phyloP scores from a whole-genome alignment of 2,888 invertebrate genomes.

The Punctoribates punctum region DNA sequence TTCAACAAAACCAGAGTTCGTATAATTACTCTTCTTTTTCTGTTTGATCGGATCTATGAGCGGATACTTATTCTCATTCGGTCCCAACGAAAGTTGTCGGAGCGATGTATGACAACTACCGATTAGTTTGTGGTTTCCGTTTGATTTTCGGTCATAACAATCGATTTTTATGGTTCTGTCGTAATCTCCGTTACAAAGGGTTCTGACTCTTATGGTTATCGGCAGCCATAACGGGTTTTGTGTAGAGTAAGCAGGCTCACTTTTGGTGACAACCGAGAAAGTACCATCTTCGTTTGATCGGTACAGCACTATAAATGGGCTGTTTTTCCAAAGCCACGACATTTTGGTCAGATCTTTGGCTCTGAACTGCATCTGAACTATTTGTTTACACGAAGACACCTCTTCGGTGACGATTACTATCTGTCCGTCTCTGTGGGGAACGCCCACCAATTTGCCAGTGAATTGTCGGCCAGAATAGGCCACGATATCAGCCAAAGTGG shows the following conservation, averaged over 20 bases:
- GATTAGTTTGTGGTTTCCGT: slow-evolving; percentile 38
- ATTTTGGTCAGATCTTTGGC: background rate
- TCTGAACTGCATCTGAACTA: slow-evolving; percentile 23
- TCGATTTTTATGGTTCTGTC: slow-evolving; percentile 58
- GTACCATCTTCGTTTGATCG: slow-evolving; percentile 56
- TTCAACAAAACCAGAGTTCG: slow-evolving; percentile 49
- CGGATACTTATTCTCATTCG: slow-evolving; percentile 3
- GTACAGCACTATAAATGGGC: slow-evolving; percentile 21
- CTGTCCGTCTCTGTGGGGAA: slow-evolving; percentile 22
- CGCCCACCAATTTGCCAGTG: slow-evolving; percentile 44
- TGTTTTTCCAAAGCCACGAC: background rate
- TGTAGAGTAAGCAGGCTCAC: slow-evolving; percentile 59
- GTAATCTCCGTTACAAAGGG: slow-evolving; percentile 59
- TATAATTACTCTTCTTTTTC: background rate
- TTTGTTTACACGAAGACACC: slow-evolving; percentile 46
- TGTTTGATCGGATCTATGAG: background rate
- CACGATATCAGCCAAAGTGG: slow-evolving; percentile 60
- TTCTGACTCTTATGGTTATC: slow-evolving; percentile 55
- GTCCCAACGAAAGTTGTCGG: background rate
- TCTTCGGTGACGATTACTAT: slow-evolving; percentile 51
- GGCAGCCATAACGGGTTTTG: slow-evolving; percentile 58
- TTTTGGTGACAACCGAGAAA: slow-evolving; percentile 58
- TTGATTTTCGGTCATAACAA: slow-evolving; percentile 51
- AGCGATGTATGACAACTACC: slow-evolving; percentile 39
- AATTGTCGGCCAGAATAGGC: slow-evolving; percentile 48